phyloP scores from a whole-genome alignment of 2,888 invertebrate species.

The Nomada goodeniana region DNA sequence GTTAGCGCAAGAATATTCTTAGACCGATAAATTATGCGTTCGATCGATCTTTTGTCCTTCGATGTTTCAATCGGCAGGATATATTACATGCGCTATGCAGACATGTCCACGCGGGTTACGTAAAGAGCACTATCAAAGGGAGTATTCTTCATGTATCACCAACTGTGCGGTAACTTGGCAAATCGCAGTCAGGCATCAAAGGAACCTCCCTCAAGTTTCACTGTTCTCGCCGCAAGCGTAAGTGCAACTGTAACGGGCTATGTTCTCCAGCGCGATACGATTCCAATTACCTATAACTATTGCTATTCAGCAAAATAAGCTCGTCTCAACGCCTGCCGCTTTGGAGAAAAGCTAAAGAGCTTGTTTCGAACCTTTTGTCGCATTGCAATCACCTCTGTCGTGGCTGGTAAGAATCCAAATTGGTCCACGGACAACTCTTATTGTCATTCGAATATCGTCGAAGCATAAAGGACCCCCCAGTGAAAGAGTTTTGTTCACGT shows the following conservation, averaged over 20 bases:
- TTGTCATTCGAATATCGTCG: neutral
- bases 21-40: conserved; percentile 61
- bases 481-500: neutral
- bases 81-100: conserved; percentile 52
- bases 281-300: neutral
- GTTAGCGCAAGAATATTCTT: conserved; percentile 19
- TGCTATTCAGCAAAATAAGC: neutral
- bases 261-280: neutral
- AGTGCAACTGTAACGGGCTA: conserved; percentile 20
- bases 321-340: neutral
- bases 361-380: conserved; percentile 27
- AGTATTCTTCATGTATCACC: conserved; percentile 47
- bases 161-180: conserved; percentile 35
- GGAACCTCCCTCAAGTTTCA: conserved; percentile 35
- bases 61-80: conserved; percentile 52
- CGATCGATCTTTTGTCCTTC: conserved; percentile 60
- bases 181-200: conserved; percentile 34
- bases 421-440: neutral
- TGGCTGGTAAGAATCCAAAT: conserved; percentile 22
- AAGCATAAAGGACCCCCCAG: neutral
- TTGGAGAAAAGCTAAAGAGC: neutral
- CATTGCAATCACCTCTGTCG: neutral
- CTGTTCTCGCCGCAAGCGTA: too few species aligned
- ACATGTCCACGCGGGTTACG: conserved; percentile 50
- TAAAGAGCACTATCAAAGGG: conserved; percentile 56